A percentile compares a stretch with the other conserved stretches of the same genome.
These are phyloP conservation scores for Rhinatrema bivittatum DNA, from an alignment of 2,797 vertebrate genomes.

Conservation along the genomic window DNA sequence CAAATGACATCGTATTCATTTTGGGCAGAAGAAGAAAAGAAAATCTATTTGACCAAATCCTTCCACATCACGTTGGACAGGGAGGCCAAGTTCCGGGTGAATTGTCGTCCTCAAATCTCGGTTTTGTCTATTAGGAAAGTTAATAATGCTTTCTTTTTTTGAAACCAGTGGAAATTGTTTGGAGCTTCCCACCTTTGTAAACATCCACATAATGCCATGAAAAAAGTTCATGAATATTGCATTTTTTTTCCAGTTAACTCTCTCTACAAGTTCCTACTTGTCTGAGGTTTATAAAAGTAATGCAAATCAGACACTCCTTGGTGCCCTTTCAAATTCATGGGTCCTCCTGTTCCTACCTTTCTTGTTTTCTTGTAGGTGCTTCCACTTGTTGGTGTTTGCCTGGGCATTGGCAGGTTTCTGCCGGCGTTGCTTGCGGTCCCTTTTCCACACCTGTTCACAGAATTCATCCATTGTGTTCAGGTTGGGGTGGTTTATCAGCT, in stretches of 20 bases:
- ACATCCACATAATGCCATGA: conserved; percentile 75
- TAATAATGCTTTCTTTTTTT: conserved; percentile 54
- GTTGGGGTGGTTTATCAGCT: conserved; percentile 91
- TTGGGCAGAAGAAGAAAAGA: conserved; percentile 43
- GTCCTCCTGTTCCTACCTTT: conserved; percentile 97
- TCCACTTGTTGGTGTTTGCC: conserved; percentile 84
- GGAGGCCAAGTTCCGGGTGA: conserved; percentile 27
- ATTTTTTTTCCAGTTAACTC: conserved; percentile 72
- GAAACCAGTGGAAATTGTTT: conserved; percentile 47
- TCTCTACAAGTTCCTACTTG: conserved; percentile 67
- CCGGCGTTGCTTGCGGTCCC: conserved; percentile 84
- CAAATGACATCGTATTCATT: conserved; percentile 42
- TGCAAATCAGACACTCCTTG: conserved; percentile 85
- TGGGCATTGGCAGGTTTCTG: conserved; percentile 73
- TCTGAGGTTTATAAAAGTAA: conserved; percentile 67
- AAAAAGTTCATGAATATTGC: conserved; percentile 67
- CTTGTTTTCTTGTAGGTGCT: conserved; percentile 94
- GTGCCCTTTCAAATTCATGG: conserved; percentile 94
- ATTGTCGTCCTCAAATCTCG: conserved; percentile 27
- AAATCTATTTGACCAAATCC: conserved; percentile 35
- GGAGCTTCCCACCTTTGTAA: conserved; percentile 66
- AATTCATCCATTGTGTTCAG: conserved; percentile 94
- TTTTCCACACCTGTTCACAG: conserved; percentile 97
- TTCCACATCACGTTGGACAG: conserved; percentile 33
- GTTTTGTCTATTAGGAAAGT: conserved; percentile 38